Evolutionary conservation across 2,797 vertebrate genomes (phyloP).

Genomic region (Mus minutoides): DNA sequence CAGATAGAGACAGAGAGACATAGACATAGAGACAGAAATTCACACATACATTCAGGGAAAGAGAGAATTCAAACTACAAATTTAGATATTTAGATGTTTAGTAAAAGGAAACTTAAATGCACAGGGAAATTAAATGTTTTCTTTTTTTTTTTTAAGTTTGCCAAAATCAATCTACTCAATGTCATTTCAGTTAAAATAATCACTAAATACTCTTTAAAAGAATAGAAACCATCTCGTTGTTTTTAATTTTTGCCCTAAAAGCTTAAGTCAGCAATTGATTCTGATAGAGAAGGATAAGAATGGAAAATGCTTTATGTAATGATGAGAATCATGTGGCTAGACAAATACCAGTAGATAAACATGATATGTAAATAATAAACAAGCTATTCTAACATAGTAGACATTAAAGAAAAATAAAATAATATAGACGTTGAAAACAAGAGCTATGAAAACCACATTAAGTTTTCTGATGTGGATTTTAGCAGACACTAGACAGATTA

Average conservation of each 20-base stretch:
- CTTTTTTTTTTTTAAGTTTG: too few species aligned
- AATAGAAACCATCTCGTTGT: neutral
- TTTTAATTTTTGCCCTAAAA: neutral
- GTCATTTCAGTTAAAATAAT: neutral
- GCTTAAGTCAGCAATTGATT: neutral
- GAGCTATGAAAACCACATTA: neutral
- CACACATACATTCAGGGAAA: neutral
- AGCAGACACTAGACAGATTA: neutral
- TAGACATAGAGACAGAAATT: neutral
- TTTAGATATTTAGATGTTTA: neutral
- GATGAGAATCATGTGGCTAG: neutral
- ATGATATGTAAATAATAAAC: neutral
- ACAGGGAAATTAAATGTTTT: neutral
- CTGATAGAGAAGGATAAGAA: neutral
- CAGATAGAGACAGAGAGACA: neutral
- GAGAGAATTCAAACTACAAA: neutral
- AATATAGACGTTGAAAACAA: neutral
- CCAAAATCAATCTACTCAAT: neutral
- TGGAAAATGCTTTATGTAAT: too few species aligned
- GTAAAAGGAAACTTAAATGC: neutral
- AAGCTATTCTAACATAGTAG: neutral
- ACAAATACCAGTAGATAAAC: neutral
- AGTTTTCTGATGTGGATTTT: neutral
- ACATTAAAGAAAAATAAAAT: neutral
- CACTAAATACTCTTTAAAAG: neutral